Evolutionary conservation across 2,888 invertebrate species (phyloP), one percentile per base, ranked within the genome.

Genomic region (Amphipoea lucens): DNA sequence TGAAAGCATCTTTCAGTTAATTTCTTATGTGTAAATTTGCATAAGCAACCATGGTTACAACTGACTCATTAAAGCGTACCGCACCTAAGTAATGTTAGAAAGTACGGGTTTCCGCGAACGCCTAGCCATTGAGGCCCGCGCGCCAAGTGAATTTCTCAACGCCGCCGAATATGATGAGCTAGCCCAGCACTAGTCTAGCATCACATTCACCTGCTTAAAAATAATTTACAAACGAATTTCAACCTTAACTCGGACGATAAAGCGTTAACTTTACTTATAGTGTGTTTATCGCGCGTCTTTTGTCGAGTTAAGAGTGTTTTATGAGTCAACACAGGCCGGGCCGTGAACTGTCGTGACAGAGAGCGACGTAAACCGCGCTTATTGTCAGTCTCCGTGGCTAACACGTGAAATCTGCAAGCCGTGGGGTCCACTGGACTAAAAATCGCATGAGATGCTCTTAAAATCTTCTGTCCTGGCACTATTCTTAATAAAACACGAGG

Each of bases 311-410:
- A 89, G 91, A 91, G 91, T 91, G 89, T 94, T 96, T 96, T 96
- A 95, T 93, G 96, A 94, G 94, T 92, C 92, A 92, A 92, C 91
- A 91, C 92, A 90, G 90, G 92, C 85, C 91, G 91, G 92, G 91
- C 94, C 94, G 92, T 95, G 96, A 94, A 94, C 94, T 92, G 90
- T 92, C 92, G 94, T 94, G 96, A 96, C 96, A 91, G 90, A 91
- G 90, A 83, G 90, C 89, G 92, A 91, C 90, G 94, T 94, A 94
- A 95, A 95, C 92, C 90, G 90, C 90, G 94, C 92, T 92, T 95
- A 96, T 96, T 96, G 96, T 96, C 96, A 96, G 96, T 96, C 92
- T 90, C 92, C 96, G 96, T 96, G 92, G 92, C 96, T 95, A 96
- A 96, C 93, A 91, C 95, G 96, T 96, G 95, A 96, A 96, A 96